A percentile compares a stretch with the other conserved stretches of the same genome.
Evolutionary conservation across 2,113 vertebrate species (phyloP).

Genomic region (Cottus gobio): DNA sequence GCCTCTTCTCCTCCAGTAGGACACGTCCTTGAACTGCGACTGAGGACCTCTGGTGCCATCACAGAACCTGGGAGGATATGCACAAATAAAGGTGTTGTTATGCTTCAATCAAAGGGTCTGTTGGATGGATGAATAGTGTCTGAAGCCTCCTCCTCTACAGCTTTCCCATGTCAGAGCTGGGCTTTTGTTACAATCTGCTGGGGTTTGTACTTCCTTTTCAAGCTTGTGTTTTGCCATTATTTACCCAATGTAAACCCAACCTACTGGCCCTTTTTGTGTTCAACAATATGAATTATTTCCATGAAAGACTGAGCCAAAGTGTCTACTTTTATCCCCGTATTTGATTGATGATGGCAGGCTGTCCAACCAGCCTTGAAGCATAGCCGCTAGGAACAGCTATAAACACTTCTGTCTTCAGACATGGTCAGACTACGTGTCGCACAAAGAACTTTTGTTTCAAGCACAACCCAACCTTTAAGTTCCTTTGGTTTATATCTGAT

Average conservation of each 20-base stretch:
- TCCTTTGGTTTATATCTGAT: background rate
- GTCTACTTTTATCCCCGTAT: background rate
- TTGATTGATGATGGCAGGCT: background rate
- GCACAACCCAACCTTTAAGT: background rate
- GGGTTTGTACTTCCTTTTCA: background rate
- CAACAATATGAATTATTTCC: background rate
- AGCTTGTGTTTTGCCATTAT: background rate
- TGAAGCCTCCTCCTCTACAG: background rate
- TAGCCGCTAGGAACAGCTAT: background rate
- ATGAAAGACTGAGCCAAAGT: background rate
- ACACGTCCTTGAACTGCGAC: constrained; percentile 85
- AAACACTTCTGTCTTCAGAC: background rate
- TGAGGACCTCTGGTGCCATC: constrained; percentile 82
- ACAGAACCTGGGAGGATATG: constrained; percentile 83
- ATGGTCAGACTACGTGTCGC: background rate
- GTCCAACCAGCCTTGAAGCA: background rate
- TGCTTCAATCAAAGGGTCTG: constrained; percentile 5
- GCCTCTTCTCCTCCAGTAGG: constrained; percentile 90
- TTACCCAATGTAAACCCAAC: background rate
- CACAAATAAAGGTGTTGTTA: background rate
- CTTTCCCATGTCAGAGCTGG: background rate
- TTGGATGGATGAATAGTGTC: background rate
- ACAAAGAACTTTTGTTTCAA: background rate
- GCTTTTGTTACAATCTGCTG: constrained; percentile 1
- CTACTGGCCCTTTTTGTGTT: background rate